Percentiles rank a stretch among this genome's conserved stretches.
Evolutionary conservation across 2,797 vertebrate genomes (phyloP).

Genomic region (Antrozous pallidus): DNA sequence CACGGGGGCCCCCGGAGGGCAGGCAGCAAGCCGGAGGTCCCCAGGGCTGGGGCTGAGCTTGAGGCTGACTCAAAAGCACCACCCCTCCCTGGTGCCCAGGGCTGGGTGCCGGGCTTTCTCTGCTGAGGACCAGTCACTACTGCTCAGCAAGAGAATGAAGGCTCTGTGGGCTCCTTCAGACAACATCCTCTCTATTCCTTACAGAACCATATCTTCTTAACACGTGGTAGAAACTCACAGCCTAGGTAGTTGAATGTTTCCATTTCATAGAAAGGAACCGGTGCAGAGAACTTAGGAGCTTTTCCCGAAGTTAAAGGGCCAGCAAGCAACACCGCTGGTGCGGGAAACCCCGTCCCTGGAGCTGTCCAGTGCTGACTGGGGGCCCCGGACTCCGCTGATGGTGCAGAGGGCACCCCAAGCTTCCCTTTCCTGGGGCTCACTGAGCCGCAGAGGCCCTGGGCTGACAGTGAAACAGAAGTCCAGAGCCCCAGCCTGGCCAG

Average conservation of each 20-base stretch:
- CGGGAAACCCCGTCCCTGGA: not conserved
- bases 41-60: not conserved
- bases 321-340: not conserved
- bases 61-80: too few species aligned
- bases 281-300: too few species aligned
- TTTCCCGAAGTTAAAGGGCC: not conserved
- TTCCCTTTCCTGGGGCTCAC: not conserved
- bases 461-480: not conserved
- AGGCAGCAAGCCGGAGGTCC: not conserved
- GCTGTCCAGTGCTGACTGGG: not conserved
- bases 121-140: not conserved
- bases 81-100: accelerated
- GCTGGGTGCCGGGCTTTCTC: not conserved
- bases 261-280: not conserved
- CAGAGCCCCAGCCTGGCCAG: not conserved
- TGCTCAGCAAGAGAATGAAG: not conserved
- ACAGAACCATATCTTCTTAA: not conserved
- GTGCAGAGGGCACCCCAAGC: not conserved
- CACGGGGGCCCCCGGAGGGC: not conserved
- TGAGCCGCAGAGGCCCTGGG: not conserved
- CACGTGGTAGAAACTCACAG: not conserved
- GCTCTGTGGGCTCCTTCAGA: not conserved
- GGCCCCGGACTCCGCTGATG: accelerated
- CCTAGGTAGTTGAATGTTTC: not conserved
- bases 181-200: not conserved